Percentiles rank a stretch among this genome's conserved stretches.
These are phyloP conservation scores for Cephus sareptanus DNA, from an alignment of 2,888 invertebrate species.

Conservation along the genomic window DNA sequence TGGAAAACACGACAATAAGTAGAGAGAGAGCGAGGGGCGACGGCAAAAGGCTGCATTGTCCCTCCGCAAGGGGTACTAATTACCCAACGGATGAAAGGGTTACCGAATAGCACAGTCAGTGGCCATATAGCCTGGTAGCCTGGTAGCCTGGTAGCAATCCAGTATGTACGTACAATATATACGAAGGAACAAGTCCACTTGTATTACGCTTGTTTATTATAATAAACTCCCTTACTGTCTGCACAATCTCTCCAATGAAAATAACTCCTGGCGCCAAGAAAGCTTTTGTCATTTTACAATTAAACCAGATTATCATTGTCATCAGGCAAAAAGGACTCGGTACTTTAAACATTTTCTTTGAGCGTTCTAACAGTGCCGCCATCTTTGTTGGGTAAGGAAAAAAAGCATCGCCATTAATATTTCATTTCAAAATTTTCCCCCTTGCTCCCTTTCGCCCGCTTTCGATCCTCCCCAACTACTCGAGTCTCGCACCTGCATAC, in stretches of 20 bases:
- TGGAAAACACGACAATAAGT: background rate
- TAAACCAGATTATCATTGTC: slow-evolving; percentile 22
- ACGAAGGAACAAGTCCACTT: background rate
- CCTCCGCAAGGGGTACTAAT: background rate
- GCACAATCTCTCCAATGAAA: slow-evolving; percentile 9
- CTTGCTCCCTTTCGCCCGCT: background rate
- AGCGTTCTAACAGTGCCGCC: background rate
- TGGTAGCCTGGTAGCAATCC: no score
- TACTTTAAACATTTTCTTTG: background rate
- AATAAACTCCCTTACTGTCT: slow-evolving; percentile 16
- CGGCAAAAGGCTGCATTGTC: background rate
- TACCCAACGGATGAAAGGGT: background rate
- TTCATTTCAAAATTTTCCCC: slow-evolving; percentile 18
- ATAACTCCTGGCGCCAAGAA: slow-evolving; percentile 18
- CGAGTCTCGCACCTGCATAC: background rate
- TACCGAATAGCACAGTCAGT: background rate
- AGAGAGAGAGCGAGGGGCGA: background rate
- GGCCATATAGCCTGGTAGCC: background rate
- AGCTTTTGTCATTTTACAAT: slow-evolving; percentile 25
- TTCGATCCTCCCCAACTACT: background rate
- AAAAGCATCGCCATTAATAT: slow-evolving; percentile 15
- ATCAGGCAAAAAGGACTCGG: background rate
- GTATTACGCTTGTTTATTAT: slow-evolving; percentile 20
- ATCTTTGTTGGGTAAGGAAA: slow-evolving; percentile 8
- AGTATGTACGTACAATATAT: background rate